A percentile compares a stretch with the other conserved stretches of the same genome.
These are phyloP conservation scores for Diplogasteroides magnus DNA, from an alignment of 1,140 invertebrate genomes.

Conservation along the genomic window DNA sequence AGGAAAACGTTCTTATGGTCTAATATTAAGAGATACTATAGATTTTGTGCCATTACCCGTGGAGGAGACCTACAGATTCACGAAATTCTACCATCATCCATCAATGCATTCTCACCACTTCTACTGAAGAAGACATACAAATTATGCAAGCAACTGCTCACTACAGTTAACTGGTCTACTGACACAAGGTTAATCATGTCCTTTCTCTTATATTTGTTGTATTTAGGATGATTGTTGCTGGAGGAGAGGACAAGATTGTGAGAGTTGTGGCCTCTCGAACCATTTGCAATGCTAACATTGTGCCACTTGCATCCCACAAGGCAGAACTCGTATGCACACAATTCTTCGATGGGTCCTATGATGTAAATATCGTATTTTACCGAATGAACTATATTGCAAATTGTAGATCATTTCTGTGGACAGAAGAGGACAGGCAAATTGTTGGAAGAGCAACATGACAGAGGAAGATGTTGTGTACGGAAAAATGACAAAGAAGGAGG, in stretches of 20 bases:
- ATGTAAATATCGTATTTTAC: constrained; percentile 57
- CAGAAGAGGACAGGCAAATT: constrained; percentile 67
- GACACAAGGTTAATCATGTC: constrained; percentile 71
- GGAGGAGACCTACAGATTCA: constrained; percentile 80
- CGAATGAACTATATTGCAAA: constrained; percentile 3
- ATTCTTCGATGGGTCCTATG: constrained; percentile 78
- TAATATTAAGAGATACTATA: no score
- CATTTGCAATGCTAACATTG: constrained; percentile 62
- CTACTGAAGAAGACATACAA: constrained; percentile 75
- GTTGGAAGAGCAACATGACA: constrained; percentile 80
- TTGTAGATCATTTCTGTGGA: constrained; percentile 58
- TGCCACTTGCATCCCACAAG: constrained; percentile 72
- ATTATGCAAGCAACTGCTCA: constrained; percentile 73
- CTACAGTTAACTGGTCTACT: constrained; percentile 80
- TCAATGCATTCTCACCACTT: constrained; percentile 80
- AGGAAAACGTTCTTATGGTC: constrained; percentile 25
- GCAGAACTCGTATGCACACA: constrained; percentile 76
- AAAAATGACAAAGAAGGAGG: constrained; percentile 21
- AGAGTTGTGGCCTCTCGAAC: constrained; percentile 11
- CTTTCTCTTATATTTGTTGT: constrained; percentile 48
- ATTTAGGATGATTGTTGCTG: constrained; percentile 20
- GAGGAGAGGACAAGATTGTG: constrained; percentile 22
- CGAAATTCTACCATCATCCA: constrained; percentile 70
- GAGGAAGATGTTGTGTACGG: constrained; percentile 62
- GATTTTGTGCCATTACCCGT: constrained; percentile 79